A percentile compares a stretch with the other conserved stretches of the same genome.
Evolutionary conservation across 2,888 invertebrate species (phyloP).

Genomic region (Abscondita cerata): DNA sequence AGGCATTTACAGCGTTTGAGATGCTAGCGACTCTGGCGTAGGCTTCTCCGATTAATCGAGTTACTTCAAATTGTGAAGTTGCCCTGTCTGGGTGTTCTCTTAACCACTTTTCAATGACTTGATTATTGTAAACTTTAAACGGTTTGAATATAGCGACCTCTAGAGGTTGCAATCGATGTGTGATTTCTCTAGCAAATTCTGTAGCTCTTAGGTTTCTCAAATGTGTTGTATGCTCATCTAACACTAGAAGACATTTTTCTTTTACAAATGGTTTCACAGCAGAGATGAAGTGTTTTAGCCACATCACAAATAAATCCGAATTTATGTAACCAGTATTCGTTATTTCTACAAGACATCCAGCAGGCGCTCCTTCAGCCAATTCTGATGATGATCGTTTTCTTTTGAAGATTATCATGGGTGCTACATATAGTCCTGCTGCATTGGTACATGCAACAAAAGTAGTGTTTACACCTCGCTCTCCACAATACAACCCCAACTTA

Average conservation of each 20-base stretch:
- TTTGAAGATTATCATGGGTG: conserved; percentile 41
- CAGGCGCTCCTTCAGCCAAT: neutral
- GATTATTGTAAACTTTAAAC: no score
- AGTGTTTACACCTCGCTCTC: conserved; percentile 31
- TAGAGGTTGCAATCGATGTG: no score
- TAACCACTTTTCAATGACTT: no score
- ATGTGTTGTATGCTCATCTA: conserved; percentile 40
- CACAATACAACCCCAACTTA: conserved; percentile 22
- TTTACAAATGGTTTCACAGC: conserved; percentile 25
- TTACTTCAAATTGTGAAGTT: no score
- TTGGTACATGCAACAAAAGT: conserved; percentile 38
- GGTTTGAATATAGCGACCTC: no score
- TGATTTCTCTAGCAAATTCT: no score
- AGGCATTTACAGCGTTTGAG: no score
- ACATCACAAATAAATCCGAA: conserved; percentile 1
- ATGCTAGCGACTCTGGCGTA: no score
- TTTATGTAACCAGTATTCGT: conserved; percentile 6
- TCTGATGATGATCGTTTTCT: no score
- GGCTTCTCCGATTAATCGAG: no score
- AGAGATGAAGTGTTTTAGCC: neutral
- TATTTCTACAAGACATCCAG: neutral
- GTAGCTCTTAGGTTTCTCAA: conserved; percentile 38
- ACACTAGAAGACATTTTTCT: conserved; percentile 38
- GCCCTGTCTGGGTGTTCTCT: no score
- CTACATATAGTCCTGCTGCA: conserved; percentile 38